Base-by-base conservation (phyloP, 1,140 invertebrate species). In the Paracyclopina nana region DNA sequence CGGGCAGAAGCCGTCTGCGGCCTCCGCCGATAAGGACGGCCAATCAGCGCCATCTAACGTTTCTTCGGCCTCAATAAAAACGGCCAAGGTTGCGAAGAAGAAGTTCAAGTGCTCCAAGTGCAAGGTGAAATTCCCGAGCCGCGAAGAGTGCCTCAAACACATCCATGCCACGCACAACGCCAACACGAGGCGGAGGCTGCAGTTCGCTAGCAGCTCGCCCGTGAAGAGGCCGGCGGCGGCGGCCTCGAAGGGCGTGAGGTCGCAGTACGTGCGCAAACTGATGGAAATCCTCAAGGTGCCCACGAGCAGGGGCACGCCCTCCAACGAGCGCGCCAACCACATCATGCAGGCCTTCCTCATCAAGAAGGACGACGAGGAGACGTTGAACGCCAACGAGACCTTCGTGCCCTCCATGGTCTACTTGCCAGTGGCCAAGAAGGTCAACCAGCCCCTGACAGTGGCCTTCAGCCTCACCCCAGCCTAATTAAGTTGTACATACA, bases 381-480 rank as follows among this genome's bases (percentile, higher is more conserved):
- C 46, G 24, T 6, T 26, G 25, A 45, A 38, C 24, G 24, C 12
- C 43, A 45, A 45, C 24, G 43, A 26, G 25, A 45, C 14, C 43
- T 78, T 91, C 64, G 75, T 86, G 52, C 83, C 87, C 24, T 83
- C 86, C 49, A 68, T 92, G 50, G 82, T 92, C 60, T 87, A 87
- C 67, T 71, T 92, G 61, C 87, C 88, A 34, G 86, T 92, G 50
- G 76, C 79, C 55, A 75, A 82, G 56, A 77, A 81, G 62, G 73
- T 88, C 55, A 77, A 73, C 57, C 74, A 77, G 59, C 74, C 77
- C 52, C 71, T 87, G 56, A 84, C 82, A 52, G 77, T 86, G 49
- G 86, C 84, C 61, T 88, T 92, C 63, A 85, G 77, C 57, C 76
- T 94, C 46, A 90, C 81, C 59, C 86, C 86, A 53, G 81, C 84